Evolutionary conservation across 2,113 vertebrate species (phyloP).

Genomic region (Chrysemys picta): DNA sequence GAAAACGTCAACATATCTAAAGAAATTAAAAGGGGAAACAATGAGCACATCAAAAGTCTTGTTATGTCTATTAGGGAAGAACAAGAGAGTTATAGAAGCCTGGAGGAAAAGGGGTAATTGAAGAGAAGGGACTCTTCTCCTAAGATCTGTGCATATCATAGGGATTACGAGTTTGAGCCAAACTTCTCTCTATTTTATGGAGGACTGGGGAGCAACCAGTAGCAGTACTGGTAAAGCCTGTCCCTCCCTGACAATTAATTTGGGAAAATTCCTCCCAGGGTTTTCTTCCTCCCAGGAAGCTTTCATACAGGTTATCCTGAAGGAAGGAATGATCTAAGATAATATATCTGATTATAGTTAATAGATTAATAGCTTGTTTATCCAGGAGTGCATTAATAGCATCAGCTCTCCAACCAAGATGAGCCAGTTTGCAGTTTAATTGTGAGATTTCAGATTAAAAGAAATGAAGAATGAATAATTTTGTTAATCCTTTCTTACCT

Average conservation of each 20-base stretch:
- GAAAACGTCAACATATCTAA: conserved; percentile 52
- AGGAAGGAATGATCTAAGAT: not conserved
- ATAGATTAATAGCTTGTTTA: not conserved
- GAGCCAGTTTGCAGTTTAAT: not conserved
- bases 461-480: not conserved
- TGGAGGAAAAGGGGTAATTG: not conserved
- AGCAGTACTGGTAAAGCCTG: not conserved
- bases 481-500: conserved; percentile 4
- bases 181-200: not conserved
- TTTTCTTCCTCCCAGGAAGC: not conserved
- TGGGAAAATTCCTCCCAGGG: not conserved
- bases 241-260: not conserved
- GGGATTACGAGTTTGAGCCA: not conserved
- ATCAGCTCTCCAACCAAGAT: not conserved
- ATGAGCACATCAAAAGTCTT: conserved; percentile 38
- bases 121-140: not conserved
- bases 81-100: not conserved
- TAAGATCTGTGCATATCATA: not conserved
- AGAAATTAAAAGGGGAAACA: conserved; percentile 41
- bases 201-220: not conserved
- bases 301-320: not conserved
- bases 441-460: conserved; percentile 27
- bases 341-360: not conserved
- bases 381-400: not conserved
- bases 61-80: conserved; percentile 27